Evolutionary conservation across 2,888 invertebrate species (phyloP), one percentile per base, ranked within the genome.

Genomic region (Dolichopus griseipennis): DNA sequence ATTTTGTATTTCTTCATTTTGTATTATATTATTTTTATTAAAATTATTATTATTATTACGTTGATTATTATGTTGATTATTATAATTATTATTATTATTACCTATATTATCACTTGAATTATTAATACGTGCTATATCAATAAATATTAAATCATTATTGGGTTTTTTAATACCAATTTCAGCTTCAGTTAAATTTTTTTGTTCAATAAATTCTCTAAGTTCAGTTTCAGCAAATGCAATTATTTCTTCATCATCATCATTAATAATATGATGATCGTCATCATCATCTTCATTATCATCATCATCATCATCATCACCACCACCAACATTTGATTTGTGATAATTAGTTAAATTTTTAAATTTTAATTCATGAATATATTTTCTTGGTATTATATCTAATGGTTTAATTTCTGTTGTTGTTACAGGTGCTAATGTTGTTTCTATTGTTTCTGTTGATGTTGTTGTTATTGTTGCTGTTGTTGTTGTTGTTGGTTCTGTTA

Each of bases 1-100:
- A 52, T 52, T 52, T 52, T 52, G 52, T 52, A 52, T 52, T 52
- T 52, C 52, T 52, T 52, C 52, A 52, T 52, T 52, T 52, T 52
- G 52, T 52, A 52, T 52, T 52, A 12, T 15, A 12, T 52, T 15
- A 52, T 52, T 52, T 52, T 52, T 52, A 41, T 12, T 9, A 27
- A 27, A 27, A 27, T 27, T 7, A 18, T 52, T 52, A 34, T 34
- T 34, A 34, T 5, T 9, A 34, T 34, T 34, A 7, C 9, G 5
- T 7, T 9, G 5, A 34, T 34, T 34, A 34, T 34, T 34, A n/a
- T n/a, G n/a, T n/a, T n/a, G n/a, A 34, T 34, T 34, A 34, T 34
- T 34, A 34, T 34, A 34, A 34, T 34, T 34, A 34, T 34, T 34
- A 7, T 9, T 34, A 34, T 34, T 34, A 34, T 34, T 43, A 43